Percentiles rank a stretch among this genome's conserved stretches.
Conservation (phyloP, 2,113 vertebrate species). For the Psophia crepitans region DNA sequence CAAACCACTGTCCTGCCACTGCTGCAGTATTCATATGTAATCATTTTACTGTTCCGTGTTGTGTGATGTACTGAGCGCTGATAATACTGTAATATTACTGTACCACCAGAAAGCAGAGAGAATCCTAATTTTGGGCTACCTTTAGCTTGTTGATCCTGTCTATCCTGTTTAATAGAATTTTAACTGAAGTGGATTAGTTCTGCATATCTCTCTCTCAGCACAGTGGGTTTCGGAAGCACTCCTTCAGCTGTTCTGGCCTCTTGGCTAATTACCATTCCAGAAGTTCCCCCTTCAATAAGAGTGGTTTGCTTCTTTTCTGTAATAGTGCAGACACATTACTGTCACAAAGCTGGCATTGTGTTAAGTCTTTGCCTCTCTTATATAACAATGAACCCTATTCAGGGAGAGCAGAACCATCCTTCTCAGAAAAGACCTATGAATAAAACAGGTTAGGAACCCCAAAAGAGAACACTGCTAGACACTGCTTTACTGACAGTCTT, state of each 20-base stretch:
- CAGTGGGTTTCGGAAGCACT: not conserved
- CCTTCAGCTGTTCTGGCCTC: not conserved
- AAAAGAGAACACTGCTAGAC: not conserved
- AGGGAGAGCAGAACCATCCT: conserved; percentile 25
- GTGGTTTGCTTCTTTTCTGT: conserved; percentile 43
- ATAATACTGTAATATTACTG: not conserved
- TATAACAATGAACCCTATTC: conserved; percentile 46
- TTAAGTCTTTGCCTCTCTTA: not conserved
- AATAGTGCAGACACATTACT: conserved; percentile 5
- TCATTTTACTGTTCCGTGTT: not conserved
- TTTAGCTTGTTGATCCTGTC: not conserved
- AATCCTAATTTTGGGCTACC: not conserved
- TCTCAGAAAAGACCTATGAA: not conserved
- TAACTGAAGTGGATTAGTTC: not conserved
- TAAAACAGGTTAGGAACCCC: not conserved
- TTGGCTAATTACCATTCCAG: conserved; percentile 48
- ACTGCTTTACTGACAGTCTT: not conserved
- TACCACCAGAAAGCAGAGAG: not conserved
- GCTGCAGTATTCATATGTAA: not conserved
- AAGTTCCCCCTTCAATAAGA: conserved; percentile 24
- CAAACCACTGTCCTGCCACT: not conserved
- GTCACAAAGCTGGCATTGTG: conserved; percentile 64
- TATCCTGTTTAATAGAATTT: not conserved
- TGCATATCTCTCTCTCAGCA: not conserved
- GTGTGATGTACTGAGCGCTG: not conserved